phyloP scores from a whole-genome alignment of 2,888 invertebrate species.

The Masnerella sp. region DNA sequence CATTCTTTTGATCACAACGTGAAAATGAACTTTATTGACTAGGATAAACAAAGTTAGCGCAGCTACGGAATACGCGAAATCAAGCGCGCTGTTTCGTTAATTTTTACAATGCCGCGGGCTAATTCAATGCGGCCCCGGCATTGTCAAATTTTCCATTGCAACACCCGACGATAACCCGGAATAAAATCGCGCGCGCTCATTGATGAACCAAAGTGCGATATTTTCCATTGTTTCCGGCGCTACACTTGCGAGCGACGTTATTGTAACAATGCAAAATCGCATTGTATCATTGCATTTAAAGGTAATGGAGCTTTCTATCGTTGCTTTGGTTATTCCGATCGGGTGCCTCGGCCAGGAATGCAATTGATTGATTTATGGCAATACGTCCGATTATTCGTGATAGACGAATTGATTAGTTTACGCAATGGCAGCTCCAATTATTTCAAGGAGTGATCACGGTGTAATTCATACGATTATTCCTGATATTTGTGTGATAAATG shows the following conservation, averaged over 20 bases:
- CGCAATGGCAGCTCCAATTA: conserved; percentile 22
- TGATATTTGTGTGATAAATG: too few relatives aligned
- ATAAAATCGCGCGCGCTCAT: conserved; percentile 25
- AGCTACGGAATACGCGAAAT: neutral
- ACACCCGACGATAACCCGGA: conserved; percentile 3
- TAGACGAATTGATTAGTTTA: conserved; percentile 40
- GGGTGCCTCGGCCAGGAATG: conserved; percentile 29
- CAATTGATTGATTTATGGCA: conserved; percentile 56
- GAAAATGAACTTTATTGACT: too few relatives aligned
- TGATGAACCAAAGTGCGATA: conserved; percentile 37
- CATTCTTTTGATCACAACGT: too few relatives aligned
- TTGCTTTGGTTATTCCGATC: conserved; percentile 33
- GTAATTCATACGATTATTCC: conserved; percentile 12
- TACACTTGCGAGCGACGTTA: conserved; percentile 27
- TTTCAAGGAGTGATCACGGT: conserved; percentile 27
- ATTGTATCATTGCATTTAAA: conserved; percentile 43
- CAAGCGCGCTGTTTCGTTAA: neutral
- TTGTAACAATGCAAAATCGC: conserved; percentile 30
- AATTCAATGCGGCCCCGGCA: conserved; percentile 4
- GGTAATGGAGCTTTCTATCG: conserved; percentile 55
- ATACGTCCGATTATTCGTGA: conserved; percentile 39
- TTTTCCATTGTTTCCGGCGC: conserved; percentile 23
- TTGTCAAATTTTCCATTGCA: conserved; percentile 21
- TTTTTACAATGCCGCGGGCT: conserved; percentile 6
- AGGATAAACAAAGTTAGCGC: neutral